Evolutionary conservation across 2,888 invertebrate species (phyloP).

Genomic region (Meta bourneti): DNA sequence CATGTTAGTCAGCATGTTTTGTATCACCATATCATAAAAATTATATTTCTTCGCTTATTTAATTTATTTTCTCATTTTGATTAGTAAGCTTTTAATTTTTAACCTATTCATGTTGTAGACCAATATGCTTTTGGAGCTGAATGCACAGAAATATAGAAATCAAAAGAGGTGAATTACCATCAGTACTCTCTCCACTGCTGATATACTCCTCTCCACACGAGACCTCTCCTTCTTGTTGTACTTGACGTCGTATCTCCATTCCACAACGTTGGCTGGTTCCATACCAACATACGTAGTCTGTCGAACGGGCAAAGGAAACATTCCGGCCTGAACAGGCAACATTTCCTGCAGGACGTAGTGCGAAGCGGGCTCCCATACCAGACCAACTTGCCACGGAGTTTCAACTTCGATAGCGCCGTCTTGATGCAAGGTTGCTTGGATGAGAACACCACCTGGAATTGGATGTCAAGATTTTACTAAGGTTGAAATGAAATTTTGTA

Average conservation of each 20-base stretch:
- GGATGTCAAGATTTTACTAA: background rate
- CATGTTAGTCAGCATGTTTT: too few species aligned
- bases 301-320: conserved; percentile 78
- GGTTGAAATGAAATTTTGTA: background rate
- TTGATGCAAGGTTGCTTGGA: conserved; percentile 77
- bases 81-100: too few species aligned
- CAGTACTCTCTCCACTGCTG: conserved; percentile 77
- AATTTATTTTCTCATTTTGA: too few species aligned
- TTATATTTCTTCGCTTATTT: too few species aligned
- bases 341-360: conserved; percentile 77
- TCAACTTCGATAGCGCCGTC: conserved; percentile 78
- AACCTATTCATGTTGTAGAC: too few species aligned
- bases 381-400: conserved; percentile 77
- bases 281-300: conserved; percentile 76
- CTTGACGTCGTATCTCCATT: conserved; percentile 78
- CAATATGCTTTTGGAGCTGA: too few species aligned
- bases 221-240: conserved; percentile 74
- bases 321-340: conserved; percentile 78
- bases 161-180: conserved; percentile 53
- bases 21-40: too few species aligned
- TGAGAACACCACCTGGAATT: conserved; percentile 71
- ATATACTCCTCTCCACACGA: conserved; percentile 72
- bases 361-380: conserved; percentile 77
- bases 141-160: too few species aligned
- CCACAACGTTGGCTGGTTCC: conserved; percentile 70